Conservation (phyloP, 1,140 invertebrate genomes). For the Drosophila virilis region DNA sequence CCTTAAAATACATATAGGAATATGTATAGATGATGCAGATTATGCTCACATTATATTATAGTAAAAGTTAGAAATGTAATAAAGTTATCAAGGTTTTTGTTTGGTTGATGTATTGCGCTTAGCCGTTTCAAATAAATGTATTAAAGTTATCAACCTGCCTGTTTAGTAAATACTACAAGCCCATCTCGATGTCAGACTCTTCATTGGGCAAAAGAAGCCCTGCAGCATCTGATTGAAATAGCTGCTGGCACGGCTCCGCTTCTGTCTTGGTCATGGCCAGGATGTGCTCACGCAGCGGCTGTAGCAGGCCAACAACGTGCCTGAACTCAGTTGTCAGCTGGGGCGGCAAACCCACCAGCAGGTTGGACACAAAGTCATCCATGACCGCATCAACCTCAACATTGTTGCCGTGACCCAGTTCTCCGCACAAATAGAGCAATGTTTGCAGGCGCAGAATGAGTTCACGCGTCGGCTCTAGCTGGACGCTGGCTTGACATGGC, state of each 20-base stretch:
- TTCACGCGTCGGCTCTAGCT: constrained; percentile 9
- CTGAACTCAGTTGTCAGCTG: constrained; percentile 10
- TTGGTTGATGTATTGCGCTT: neutral
- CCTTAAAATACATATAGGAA: neutral
- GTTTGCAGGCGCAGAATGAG: constrained; percentile 53
- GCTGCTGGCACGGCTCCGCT: constrained; percentile 7
- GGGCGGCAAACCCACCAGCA: constrained; percentile 19
- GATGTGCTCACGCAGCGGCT: constrained; percentile 21
- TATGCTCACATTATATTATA: neutral
- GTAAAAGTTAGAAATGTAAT: neutral
- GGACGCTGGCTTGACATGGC: neutral
- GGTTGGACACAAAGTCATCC: constrained; percentile 20
- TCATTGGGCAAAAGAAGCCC: neutral
- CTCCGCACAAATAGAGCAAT: constrained; percentile 38
- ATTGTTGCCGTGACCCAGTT: constrained; percentile 39
- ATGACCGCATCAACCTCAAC: constrained; percentile 35
- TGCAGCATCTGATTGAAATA: constrained; percentile 6
- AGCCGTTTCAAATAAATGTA: no score
- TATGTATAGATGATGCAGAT: neutral
- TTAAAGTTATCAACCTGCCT: no score
- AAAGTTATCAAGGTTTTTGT: neutral
- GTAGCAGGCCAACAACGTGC: neutral
- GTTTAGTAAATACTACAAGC: neutral
- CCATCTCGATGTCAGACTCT: constrained; percentile 19
- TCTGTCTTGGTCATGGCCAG: neutral